phyloP scores from a whole-genome alignment of 2,113 vertebrate species.

The Zapornia atra region DNA sequence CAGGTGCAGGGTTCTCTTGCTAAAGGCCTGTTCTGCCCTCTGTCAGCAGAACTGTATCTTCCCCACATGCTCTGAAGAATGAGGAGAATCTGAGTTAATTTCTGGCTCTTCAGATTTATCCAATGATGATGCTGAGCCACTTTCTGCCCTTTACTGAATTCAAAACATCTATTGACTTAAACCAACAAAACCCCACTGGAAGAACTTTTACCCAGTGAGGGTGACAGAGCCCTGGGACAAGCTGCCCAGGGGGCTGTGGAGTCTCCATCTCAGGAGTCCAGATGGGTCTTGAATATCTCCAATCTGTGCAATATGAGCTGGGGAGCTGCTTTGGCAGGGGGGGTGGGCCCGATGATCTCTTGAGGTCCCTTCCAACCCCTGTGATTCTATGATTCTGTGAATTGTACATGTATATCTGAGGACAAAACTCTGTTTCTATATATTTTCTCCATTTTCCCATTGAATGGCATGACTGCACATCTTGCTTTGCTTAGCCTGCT shows the following conservation, averaged over 20 bases:
- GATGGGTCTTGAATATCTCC: no score
- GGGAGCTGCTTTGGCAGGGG: no score
- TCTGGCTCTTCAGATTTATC: background rate
- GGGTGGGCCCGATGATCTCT: no score
- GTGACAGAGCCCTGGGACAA: no score
- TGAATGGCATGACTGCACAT: background rate
- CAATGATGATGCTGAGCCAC: background rate
- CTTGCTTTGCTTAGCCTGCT: background rate
- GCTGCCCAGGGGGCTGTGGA: no score
- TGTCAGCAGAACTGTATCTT: background rate
- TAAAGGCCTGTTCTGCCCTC: background rate
- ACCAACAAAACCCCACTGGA: no score
- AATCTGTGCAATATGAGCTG: no score
- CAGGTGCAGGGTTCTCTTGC: background rate
- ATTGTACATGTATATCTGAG: rapidly evolving
- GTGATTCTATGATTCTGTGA: background rate
- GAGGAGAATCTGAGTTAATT: background rate
- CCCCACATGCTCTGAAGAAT: background rate
- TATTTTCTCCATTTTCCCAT: background rate
- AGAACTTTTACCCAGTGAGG: no score
- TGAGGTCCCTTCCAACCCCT: no score
- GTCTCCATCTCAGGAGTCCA: no score
- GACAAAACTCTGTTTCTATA: background rate
- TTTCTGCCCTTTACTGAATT: background rate
- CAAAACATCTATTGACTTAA: background rate